Percentiles rank a stretch among this genome's conserved stretches.
Evolutionary conservation across 2,888 invertebrate species (phyloP).

Genomic region (Tryphoninae sp.): DNA sequence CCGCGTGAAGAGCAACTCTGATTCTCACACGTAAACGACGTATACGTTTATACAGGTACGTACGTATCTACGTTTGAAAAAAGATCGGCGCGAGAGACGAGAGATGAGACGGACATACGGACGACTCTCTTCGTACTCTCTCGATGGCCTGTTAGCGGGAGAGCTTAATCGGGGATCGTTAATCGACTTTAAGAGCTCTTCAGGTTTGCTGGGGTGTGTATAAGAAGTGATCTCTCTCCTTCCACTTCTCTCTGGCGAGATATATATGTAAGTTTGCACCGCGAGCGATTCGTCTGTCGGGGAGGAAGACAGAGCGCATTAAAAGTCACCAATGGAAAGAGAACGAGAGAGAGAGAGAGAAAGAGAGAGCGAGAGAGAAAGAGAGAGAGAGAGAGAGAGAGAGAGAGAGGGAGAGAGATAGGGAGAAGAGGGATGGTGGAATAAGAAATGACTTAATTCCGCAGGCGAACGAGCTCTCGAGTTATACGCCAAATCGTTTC

Average conservation of each 20-base stretch:
- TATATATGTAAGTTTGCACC: slow-evolving; percentile 6
- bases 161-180: slow-evolving; percentile 62
- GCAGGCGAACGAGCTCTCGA: slow-evolving; percentile 43
- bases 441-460: slow-evolving; percentile 62
- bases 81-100: slow-evolving; percentile 12
- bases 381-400: slow-evolving; percentile 6
- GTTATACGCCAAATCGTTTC: slow-evolving; percentile 50
- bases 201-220: slow-evolving; percentile 47
- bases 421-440: slow-evolving; percentile 11
- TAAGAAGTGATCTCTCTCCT: slow-evolving; percentile 21
- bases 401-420: slow-evolving; percentile 48
- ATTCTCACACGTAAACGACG: slow-evolving; percentile 29
- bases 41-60: background rate
- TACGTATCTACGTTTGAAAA: background rate
- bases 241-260: background rate
- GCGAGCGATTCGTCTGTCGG: slow-evolving; percentile 45
- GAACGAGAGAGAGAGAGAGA: slow-evolving; percentile 52
- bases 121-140: background rate
- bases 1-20: slow-evolving; percentile 51
- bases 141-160: slow-evolving; percentile 50
- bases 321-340: slow-evolving; percentile 16
- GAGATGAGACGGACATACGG: slow-evolving; percentile 42
- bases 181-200: slow-evolving; percentile 61
- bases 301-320: slow-evolving; percentile 16
- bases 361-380: background rate